Evolutionary conservation across 2,888 invertebrate species (phyloP).

Genomic region (Drosophila meridionalis): DNA sequence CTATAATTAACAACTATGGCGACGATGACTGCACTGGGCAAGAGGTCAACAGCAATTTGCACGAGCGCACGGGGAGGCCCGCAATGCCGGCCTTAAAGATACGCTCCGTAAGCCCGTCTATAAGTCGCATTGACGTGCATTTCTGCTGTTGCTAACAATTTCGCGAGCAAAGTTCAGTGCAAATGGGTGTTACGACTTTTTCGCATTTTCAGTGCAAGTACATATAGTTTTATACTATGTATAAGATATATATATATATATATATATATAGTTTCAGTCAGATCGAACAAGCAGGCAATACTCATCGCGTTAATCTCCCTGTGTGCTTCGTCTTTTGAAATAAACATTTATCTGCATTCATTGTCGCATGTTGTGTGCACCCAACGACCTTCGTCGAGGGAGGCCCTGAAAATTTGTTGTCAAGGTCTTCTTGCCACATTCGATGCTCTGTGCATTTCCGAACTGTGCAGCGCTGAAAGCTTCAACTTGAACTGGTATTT

Average conservation of each 20-base stretch:
- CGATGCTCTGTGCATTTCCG: conserved; percentile 67
- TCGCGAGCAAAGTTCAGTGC: conserved; percentile 69
- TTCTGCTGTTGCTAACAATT: conserved; percentile 41
- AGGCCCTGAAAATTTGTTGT: conserved; percentile 76
- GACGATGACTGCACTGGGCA: conserved; percentile 42
- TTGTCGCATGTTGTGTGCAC: conserved; percentile 65
- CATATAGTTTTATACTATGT: background rate
- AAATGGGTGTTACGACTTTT: conserved; percentile 7
- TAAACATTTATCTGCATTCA: conserved; percentile 64
- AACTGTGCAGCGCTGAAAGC: conserved; percentile 60
- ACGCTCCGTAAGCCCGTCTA: conserved; percentile 25
- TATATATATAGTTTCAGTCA: conserved; percentile 4
- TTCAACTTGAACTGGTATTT: conserved; percentile 76
- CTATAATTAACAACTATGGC: conserved; percentile 47
- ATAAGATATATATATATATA: conserved; percentile 1
- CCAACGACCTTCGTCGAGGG: conserved; percentile 63
- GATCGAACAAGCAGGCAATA: conserved; percentile 16
- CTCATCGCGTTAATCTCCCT: conserved; percentile 40
- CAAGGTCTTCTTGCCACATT: conserved; percentile 61
- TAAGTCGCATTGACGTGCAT: conserved; percentile 17
- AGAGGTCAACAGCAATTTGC: conserved; percentile 66
- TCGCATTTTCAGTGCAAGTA: conserved; percentile 46
- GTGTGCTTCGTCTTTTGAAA: conserved; percentile 33
- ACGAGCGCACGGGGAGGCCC: conserved; percentile 15
- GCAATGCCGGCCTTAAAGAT: conserved; percentile 34